These are phyloP conservation scores for Egretta garzetta DNA, from an alignment of 2,113 vertebrate species.

Conservation along the genomic window DNA sequence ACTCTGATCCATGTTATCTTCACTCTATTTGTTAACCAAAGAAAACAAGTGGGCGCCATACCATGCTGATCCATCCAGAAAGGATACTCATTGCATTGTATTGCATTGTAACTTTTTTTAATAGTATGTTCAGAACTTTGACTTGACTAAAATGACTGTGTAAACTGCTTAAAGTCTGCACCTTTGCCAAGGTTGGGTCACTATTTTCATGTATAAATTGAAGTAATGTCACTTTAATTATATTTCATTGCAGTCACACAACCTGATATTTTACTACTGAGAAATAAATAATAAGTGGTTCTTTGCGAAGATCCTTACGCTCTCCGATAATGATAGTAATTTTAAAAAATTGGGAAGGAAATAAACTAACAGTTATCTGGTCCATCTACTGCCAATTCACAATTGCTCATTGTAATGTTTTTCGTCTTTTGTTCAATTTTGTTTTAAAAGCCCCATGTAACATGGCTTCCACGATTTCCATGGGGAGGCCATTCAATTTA, in stretches of 20 bases:
- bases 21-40: background rate
- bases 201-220: background rate
- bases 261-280: background rate
- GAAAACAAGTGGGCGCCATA: background rate
- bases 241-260: background rate
- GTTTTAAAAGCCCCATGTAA: background rate
- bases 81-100: background rate
- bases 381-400: background rate
- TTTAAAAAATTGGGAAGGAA: background rate
- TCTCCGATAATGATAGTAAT: background rate
- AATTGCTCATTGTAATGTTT: background rate
- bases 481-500: conserved; percentile 55
- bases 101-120: background rate
- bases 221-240: background rate
- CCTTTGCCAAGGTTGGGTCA: background rate
- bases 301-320: background rate
- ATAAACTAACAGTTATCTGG: background rate
- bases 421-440: conserved; percentile 17
- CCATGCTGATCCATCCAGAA: background rate
- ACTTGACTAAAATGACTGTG: background rate
- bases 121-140: background rate
- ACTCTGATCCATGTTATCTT: background rate
- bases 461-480: conserved; percentile 21
- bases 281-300: background rate
- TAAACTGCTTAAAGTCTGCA: background rate